Evolutionary conservation across 2,888 invertebrate species (phyloP).

Genomic region (Cenopis cana): DNA sequence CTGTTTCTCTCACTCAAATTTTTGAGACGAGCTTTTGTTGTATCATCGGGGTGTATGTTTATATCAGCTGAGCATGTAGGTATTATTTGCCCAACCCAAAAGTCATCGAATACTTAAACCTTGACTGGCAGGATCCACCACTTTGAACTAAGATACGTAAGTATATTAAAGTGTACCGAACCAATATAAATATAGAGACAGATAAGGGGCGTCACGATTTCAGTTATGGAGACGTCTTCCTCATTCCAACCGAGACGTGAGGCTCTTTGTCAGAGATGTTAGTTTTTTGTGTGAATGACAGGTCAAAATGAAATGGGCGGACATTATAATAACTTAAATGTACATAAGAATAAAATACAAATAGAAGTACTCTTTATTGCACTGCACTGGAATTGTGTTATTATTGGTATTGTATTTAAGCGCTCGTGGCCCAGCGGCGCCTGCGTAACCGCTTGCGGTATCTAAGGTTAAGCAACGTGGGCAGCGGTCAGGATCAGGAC

Average conservation of each 20-base stretch:
- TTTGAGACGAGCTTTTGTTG: too few species aligned
- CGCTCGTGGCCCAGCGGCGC: too few species aligned
- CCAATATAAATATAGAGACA: slow-evolving; percentile 23
- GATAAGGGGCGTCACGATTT: slow-evolving; percentile 30
- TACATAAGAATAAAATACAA: too few species aligned
- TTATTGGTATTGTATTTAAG: too few species aligned
- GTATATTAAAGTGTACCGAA: slow-evolving; percentile 3
- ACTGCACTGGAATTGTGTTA: too few species aligned
- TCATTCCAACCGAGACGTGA: slow-evolving; percentile 35
- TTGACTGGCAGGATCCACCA: slow-evolving; percentile 5
- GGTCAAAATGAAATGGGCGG: slow-evolving; percentile 15
- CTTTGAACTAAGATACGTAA: slow-evolving; percentile 5
- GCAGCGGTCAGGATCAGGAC: too few species aligned
- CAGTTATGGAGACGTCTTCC: slow-evolving; percentile 20
- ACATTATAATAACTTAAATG: background rate
- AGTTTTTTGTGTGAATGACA: slow-evolving; percentile 12
- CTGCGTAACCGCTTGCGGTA: too few species aligned
- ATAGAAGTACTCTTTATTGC: too few species aligned
- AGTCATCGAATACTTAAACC: background rate
- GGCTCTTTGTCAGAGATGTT: background rate
- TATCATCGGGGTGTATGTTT: too few species aligned
- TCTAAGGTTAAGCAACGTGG: too few species aligned
- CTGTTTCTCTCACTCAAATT: too few species aligned
- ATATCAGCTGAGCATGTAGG: too few species aligned
- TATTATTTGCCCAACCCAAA: background rate